Conservation (phyloP, 2,113 vertebrate genomes). For the Sebastes fasciatus region DNA sequence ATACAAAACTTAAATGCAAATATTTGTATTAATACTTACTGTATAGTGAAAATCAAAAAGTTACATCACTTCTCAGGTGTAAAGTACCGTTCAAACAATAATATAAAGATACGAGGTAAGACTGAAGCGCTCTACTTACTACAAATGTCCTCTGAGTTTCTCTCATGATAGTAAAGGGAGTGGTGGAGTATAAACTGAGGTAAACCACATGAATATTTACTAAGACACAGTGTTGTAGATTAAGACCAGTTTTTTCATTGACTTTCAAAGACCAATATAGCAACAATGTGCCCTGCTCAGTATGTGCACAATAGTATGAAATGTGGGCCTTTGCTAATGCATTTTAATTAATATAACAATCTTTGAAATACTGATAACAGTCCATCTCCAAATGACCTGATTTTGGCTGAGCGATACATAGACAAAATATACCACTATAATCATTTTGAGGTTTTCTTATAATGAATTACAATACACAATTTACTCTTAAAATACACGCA, state of each 20-base stretch:
- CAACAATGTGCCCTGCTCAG: not conserved
- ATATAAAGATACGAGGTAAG: slow-evolving; percentile 63
- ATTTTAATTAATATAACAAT: not conserved
- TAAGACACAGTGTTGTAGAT: not conserved
- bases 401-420: not conserved
- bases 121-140: slow-evolving; percentile 44
- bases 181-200: slow-evolving; percentile 18
- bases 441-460: not conserved
- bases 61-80: slow-evolving; percentile 57
- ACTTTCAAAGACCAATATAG: not conserved
- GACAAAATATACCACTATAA: not conserved
- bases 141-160: slow-evolving; percentile 5
- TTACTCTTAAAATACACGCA: not conserved
- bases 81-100: slow-evolving; percentile 56
- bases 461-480: not conserved
- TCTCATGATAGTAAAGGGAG: slow-evolving; percentile 5
- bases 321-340: not conserved
- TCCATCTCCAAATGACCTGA: not conserved
- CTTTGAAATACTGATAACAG: not conserved
- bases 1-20: slow-evolving; percentile 67
- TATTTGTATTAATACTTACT: slow-evolving; percentile 53
- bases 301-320: not conserved
- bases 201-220: slow-evolving; percentile 26
- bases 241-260: not conserved
- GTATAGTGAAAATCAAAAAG: slow-evolving; percentile 58